Evolutionary conservation across 1,140 invertebrate species (phyloP), one percentile per base, ranked within the genome.

Genomic region (Diplogasteroides magnus): DNA sequence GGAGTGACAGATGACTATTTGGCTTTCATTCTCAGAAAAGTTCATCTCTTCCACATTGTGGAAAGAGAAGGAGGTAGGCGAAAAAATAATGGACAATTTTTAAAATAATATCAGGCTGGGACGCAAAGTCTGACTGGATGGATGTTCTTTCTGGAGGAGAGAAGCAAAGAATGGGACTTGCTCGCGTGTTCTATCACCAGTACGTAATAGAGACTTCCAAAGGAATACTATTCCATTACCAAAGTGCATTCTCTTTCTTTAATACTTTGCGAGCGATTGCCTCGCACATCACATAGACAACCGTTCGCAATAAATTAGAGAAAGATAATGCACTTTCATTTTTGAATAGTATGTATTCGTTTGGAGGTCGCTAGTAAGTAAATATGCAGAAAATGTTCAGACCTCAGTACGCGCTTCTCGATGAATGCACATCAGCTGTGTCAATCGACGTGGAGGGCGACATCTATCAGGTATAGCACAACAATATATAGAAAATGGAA

Each of bases 391-490:
- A n/a, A n/a, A n/a, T n/a, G n/a, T 71, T 48, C 37, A 92, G 92
- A 75, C 94, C 94, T 0, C 90, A 91, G 76, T 98, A 94, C 86
- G 95, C 95, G 6, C 85, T 98, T 0, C 84, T 97, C 3, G 95
- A 98, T 82, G 95, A 98, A 85, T 98, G 94, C 75, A 97, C 94
- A 0, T 94, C 91, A 82, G 95, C 94, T 0, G 94, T 98, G 0
- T 96, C 92, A 55, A 90, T 97, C 75, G 95, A 98, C 82, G 94
- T 96, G 0, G 95, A 97, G 83, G 92, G 91, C 27, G 88, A 89
- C 65, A 95, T 98, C 85, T 97, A 97, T 83, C 90, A 96, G n/a
- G n/a, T n/a, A n/a, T n/a, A n/a, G n/a, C n/a, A n/a, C n/a, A n/a
- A n/a, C n/a, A n/a, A n/a, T n/a, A n/a, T n/a, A n/a, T n/a, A n/a